Percentiles rank a stretch among this genome's conserved stretches.
Conservation (phyloP, 2,113 vertebrate genomes). For the Alces alces region DNA sequence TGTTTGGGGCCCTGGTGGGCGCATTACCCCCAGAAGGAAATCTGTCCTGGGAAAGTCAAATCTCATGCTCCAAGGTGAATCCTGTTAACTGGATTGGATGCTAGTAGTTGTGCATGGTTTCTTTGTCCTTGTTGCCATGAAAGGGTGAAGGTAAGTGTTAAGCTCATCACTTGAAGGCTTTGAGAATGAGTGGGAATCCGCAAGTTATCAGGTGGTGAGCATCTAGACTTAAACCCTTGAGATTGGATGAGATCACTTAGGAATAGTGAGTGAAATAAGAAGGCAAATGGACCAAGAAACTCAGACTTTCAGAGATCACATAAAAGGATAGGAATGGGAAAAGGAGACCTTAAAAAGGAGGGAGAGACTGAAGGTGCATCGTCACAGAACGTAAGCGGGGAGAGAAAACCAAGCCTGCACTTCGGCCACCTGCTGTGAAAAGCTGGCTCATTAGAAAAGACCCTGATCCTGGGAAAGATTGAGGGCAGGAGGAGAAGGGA, state of each 20-base stretch:
- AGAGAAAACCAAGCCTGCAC: neutral
- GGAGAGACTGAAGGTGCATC: neutral
- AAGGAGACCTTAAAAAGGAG: neutral
- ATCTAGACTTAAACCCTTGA: neutral
- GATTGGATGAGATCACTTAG: neutral
- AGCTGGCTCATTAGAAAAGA: neutral
- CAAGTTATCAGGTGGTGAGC: neutral
- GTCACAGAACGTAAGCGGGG: neutral
- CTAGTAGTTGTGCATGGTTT: neutral
- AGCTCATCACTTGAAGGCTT: neutral
- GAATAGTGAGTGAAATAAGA: neutral
- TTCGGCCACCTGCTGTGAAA: neutral
- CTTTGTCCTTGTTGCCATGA: neutral
- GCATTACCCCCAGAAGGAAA: neutral
- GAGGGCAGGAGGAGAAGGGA: neutral
- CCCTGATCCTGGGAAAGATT: neutral
- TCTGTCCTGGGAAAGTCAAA: neutral
- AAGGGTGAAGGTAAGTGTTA: fast-evolving
- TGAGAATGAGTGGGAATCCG: neutral
- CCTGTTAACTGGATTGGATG: neutral
- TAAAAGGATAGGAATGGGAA: neutral
- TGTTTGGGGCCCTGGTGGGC: neutral
- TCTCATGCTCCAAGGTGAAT: neutral
- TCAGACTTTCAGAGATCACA: neutral
- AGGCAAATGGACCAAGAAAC: neutral